A percentile compares a stretch with the other conserved stretches of the same genome.
phyloP scores from a whole-genome alignment of 2,797 vertebrate species.

The Mus spretus region DNA sequence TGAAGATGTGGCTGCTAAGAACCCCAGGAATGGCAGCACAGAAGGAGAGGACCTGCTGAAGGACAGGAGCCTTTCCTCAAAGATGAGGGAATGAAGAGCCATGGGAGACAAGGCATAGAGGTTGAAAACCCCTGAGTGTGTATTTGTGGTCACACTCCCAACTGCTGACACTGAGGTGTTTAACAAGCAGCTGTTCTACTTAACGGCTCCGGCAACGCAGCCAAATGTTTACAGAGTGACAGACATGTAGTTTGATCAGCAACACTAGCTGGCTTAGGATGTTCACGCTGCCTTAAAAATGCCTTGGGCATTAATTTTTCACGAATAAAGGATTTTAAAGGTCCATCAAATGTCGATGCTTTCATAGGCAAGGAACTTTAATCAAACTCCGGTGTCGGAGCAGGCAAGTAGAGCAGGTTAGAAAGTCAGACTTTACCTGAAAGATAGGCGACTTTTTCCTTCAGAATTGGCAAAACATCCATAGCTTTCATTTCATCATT shows the following conservation, averaged over 20 bases:
- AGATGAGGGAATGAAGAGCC: not conserved
- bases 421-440: slow-evolving; percentile 92
- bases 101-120: not conserved
- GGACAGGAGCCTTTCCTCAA: not conserved
- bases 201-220: not conserved
- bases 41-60: not conserved
- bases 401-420: not conserved
- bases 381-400: not conserved
- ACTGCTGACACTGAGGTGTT: not conserved
- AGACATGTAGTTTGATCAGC: not conserved
- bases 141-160: not conserved
- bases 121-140: not conserved
- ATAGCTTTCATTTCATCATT: slow-evolving; percentile 99
- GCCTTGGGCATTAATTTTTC: not conserved
- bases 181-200: not conserved
- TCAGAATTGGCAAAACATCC: slow-evolving; percentile 98
- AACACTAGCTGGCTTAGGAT: not conserved
- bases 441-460: slow-evolving; percentile 99
- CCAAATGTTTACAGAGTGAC: not conserved
- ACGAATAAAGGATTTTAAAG: slow-evolving; percentile 13
- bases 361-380: not conserved
- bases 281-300: not conserved
- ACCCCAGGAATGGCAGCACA: not conserved
- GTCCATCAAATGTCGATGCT: not conserved
- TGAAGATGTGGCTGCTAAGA: not conserved